phyloP scores from a whole-genome alignment of 2,113 vertebrate species.

The Megaleporinus macrocephalus region DNA sequence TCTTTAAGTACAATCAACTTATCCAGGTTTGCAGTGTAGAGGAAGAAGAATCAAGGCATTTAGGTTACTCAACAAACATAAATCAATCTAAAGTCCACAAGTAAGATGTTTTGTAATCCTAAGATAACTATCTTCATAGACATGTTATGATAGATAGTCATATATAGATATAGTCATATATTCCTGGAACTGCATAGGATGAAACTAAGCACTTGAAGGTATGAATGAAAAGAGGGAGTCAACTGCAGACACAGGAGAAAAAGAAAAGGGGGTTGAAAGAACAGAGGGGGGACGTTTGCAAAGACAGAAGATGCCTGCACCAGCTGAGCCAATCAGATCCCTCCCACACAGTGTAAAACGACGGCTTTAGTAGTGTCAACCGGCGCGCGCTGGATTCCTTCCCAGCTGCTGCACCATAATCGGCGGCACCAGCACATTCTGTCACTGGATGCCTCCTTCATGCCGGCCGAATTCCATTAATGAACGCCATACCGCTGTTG shows the following conservation, averaged over 20 bases:
- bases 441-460: neutral
- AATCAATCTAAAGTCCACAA: too few species aligned
- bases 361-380: neutral
- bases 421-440: neutral
- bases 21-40: too few species aligned
- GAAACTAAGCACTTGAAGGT: neutral
- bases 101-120: too few species aligned
- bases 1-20: too few species aligned
- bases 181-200: too few species aligned
- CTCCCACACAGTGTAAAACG: neutral
- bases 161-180: too few species aligned
- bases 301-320: neutral
- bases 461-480: neutral
- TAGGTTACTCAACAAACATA: too few species aligned
- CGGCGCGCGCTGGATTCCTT: neutral
- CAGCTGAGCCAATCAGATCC: neutral
- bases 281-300: neutral
- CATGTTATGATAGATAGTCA: too few species aligned
- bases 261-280: neutral
- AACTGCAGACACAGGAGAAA: neutral
- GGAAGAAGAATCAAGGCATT: too few species aligned
- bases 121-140: too few species aligned
- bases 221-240: neutral
- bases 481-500: neutral
- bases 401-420: neutral